phyloP scores from a whole-genome alignment of 2,113 vertebrate genomes.

The Clarias gariepinus region DNA sequence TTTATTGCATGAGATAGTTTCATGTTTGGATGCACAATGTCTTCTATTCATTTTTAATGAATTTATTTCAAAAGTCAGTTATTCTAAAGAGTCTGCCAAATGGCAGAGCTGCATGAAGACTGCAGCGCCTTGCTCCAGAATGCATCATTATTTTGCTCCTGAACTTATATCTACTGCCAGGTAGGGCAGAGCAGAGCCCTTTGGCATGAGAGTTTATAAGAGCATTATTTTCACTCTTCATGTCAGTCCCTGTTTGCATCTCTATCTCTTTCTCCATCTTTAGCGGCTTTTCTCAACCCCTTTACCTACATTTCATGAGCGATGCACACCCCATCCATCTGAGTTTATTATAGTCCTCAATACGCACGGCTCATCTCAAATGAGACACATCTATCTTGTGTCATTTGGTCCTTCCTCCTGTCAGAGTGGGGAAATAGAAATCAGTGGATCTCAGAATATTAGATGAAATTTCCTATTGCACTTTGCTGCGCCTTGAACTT shows the following conservation, averaged over 20 bases:
- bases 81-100: not conserved
- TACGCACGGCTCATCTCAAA: constrained; percentile 53
- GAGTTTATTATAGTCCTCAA: constrained; percentile 53
- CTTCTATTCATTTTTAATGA: not conserved
- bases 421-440: constrained; percentile 45
- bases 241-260: constrained; percentile 47
- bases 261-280: constrained; percentile 39
- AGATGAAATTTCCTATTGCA: constrained; percentile 41
- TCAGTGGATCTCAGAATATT: constrained; percentile 39
- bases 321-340: constrained; percentile 52
- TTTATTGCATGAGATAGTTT: not conserved
- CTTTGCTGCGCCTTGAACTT: constrained; percentile 36
- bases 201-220: constrained; percentile 40
- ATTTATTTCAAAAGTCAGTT: not conserved
- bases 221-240: constrained; percentile 39
- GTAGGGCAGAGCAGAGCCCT: constrained; percentile 23
- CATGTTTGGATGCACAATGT: not conserved
- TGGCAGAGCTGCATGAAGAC: constrained; percentile 1
- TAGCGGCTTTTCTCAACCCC: constrained; percentile 38
- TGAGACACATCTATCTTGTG: constrained; percentile 59
- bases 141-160: constrained; percentile 32
- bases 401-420: constrained; percentile 44
- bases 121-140: constrained; percentile 5
- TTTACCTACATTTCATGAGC: constrained; percentile 41
- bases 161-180: constrained; percentile 31